phyloP scores from a whole-genome alignment of 2,797 vertebrate species.

The Microhierax caerulescens region DNA sequence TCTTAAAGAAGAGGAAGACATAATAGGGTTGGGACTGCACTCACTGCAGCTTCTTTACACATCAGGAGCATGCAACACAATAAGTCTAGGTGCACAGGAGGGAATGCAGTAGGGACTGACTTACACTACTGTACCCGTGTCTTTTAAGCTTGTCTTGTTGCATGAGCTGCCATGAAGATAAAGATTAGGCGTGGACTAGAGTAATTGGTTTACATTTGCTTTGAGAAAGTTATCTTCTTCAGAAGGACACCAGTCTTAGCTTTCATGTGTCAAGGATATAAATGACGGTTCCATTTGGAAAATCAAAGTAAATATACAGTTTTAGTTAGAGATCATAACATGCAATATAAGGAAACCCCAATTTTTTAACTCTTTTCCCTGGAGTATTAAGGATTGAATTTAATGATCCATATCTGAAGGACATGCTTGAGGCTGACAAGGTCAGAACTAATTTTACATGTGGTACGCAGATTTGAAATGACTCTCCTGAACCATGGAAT shows the following conservation, averaged over 20 bases:
- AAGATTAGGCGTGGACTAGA: not conserved
- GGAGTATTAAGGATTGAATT: constrained; percentile 46
- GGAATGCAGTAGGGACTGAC: not conserved
- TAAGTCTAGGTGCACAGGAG: not conserved
- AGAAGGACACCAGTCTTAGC: not conserved
- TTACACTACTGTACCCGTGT: not conserved
- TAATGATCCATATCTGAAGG: constrained; percentile 61
- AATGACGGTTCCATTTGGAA: not conserved
- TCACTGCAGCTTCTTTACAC: not conserved
- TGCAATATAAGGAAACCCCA: not conserved
- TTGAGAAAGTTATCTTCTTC: not conserved
- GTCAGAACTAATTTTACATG: constrained; percentile 66
- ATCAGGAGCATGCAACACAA: not conserved
- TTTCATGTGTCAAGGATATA: not conserved
- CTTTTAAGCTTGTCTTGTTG: not conserved
- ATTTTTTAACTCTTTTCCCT: constrained; percentile 1
- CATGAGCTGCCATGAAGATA: not conserved
- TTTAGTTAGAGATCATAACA: not conserved
- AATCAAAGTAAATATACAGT: not conserved
- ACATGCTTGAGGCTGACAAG: constrained; percentile 27
- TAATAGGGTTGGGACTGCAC: not conserved
- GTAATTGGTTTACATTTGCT: not conserved
- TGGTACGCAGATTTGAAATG: constrained; percentile 54
- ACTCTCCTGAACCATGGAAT: constrained; percentile 34
- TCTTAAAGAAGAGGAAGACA: not conserved